phyloP scores from a whole-genome alignment of 2,888 invertebrate genomes.

The Camptogramma bilineatum region DNA sequence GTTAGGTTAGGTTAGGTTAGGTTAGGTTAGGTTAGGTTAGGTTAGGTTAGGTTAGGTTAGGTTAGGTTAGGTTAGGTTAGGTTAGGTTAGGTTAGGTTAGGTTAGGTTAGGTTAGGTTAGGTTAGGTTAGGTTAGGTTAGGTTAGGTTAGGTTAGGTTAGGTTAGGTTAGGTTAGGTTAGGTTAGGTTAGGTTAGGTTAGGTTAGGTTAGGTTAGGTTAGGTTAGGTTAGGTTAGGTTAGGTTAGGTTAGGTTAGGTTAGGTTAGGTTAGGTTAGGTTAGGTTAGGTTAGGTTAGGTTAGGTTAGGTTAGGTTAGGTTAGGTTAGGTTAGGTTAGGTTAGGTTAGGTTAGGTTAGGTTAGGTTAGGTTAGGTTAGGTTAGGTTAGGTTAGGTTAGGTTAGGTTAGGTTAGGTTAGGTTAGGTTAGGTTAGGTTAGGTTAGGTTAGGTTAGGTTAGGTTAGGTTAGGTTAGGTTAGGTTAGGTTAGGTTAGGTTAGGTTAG shows the following conservation, averaged over 20 bases:
- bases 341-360: slow-evolving; percentile 1
- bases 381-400: slow-evolving; percentile 1
- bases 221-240: slow-evolving; percentile 1
- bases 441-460: slow-evolving; percentile 1
- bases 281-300: slow-evolving; percentile 1
- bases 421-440: slow-evolving; percentile 1
- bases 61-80: slow-evolving; percentile 1
- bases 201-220: slow-evolving; percentile 1
- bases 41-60: slow-evolving; percentile 1
- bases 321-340: slow-evolving; percentile 1
- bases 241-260: slow-evolving; percentile 1
- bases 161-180: slow-evolving; percentile 1
- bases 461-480: slow-evolving; percentile 1
- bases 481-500: slow-evolving; percentile 1
- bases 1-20: slow-evolving; percentile 1
- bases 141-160: slow-evolving; percentile 1
- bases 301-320: slow-evolving; percentile 1
- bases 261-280: slow-evolving; percentile 1
- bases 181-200: slow-evolving; percentile 1
- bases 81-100: slow-evolving; percentile 1
- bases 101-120: slow-evolving; percentile 1
- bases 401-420: slow-evolving; percentile 1
- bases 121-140: slow-evolving; percentile 1
- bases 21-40: slow-evolving; percentile 1
- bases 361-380: slow-evolving; percentile 1